Percentiles rank a stretch among this genome's conserved stretches.
These are phyloP conservation scores for Sphecodes monilicornis DNA, from an alignment of 2,888 invertebrate genomes.

Conservation along the genomic window DNA sequence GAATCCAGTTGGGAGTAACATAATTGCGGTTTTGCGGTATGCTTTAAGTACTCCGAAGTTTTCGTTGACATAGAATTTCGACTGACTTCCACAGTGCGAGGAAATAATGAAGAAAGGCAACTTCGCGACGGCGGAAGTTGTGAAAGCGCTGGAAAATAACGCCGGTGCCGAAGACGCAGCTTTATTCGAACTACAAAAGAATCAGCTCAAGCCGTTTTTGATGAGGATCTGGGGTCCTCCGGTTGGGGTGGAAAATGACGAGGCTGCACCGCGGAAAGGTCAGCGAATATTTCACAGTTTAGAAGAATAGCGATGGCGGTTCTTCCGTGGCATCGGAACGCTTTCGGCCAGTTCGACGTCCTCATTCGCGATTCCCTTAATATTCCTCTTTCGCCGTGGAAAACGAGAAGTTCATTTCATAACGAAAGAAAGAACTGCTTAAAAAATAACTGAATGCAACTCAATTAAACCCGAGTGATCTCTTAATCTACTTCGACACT, in stretches of 20 bases:
- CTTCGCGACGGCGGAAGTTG: slow-evolving; percentile 90
- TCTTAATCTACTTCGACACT: neutral
- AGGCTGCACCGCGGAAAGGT: slow-evolving; percentile 84
- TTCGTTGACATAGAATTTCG: neutral
- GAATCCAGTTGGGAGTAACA: neutral
- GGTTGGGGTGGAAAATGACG: slow-evolving; percentile 89
- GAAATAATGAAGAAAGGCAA: slow-evolving; percentile 86
- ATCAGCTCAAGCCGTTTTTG: slow-evolving; percentile 91
- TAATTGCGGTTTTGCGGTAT: neutral
- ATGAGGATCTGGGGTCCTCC: slow-evolving; percentile 93
- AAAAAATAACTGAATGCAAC: neutral
- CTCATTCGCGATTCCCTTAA: neutral
- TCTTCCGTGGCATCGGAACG: neutral
- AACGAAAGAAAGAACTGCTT: neutral
- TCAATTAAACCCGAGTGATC: neutral
- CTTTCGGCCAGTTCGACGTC: neutral
- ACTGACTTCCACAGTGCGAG: slow-evolving; percentile 70
- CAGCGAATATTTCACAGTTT: slow-evolving; percentile 46
- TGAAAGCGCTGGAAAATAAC: slow-evolving; percentile 89
- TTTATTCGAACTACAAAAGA: slow-evolving; percentile 89
- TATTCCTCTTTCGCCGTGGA: slow-evolving; percentile 1
- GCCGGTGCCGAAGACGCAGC: slow-evolving; percentile 90
- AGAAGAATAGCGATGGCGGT: neutral
- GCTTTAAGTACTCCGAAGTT: neutral
- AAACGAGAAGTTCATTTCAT: neutral